Percentiles rank a stretch among this genome's conserved stretches.
Conservation (phyloP, 2,797 vertebrate species). For the Xiphophorus birchmanni region DNA sequence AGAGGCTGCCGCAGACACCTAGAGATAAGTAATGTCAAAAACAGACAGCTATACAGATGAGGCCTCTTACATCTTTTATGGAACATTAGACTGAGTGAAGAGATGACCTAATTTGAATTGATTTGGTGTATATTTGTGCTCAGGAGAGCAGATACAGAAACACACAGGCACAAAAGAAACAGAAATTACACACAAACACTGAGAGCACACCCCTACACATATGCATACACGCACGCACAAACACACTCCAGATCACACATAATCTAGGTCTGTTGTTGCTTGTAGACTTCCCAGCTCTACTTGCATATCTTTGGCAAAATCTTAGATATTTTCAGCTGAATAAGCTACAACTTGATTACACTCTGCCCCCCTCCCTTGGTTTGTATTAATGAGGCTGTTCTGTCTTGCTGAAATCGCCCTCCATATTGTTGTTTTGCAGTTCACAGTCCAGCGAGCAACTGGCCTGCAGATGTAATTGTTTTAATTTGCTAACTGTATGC, state of each 20-base stretch:
- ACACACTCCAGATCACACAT: constrained; percentile 45
- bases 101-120: constrained; percentile 76
- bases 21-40: constrained; percentile 72
- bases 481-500: constrained; percentile 76
- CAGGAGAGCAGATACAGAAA: constrained; percentile 46
- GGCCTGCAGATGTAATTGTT: constrained; percentile 77
- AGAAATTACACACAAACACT: constrained; percentile 5
- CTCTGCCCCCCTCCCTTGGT: constrained; percentile 13
- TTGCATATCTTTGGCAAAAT: constrained; percentile 64
- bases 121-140: constrained; percentile 64
- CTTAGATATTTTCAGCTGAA: constrained; percentile 72
- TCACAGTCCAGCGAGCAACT: constrained; percentile 61
- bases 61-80: constrained; percentile 75
- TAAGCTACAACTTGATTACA: constrained; percentile 66
- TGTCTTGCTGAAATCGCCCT: constrained; percentile 53
- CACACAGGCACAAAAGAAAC: constrained; percentile 44
- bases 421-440: constrained; percentile 64
- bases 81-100: constrained; percentile 75
- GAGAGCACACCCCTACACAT: not conserved
- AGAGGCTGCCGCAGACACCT: constrained; percentile 70
- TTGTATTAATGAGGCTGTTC: constrained; percentile 66
- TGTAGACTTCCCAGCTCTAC: constrained; percentile 60
- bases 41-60: constrained; percentile 63
- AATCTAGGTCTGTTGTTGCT: constrained; percentile 60
- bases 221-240: constrained; percentile 10